Conservation (phyloP, 1,140 invertebrate species). For the Cataglyphis hispanica region DNA sequence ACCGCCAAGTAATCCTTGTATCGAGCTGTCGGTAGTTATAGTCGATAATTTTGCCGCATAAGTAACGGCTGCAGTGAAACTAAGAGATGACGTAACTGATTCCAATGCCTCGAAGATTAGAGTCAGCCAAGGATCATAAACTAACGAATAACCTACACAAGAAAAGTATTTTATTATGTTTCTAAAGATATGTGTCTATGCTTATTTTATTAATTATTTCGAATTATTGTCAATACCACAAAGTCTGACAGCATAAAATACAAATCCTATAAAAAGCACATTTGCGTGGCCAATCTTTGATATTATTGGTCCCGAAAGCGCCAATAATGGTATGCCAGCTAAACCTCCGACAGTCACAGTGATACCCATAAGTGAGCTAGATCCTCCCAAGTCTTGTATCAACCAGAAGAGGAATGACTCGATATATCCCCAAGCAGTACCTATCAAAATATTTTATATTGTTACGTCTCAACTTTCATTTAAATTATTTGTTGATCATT, state of each 20-base stretch:
- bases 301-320: constrained; percentile 93
- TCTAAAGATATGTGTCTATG: neutral
- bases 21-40: constrained; percentile 92
- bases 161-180: neutral
- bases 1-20: constrained; percentile 93
- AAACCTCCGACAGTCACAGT: constrained; percentile 93
- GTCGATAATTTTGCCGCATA: constrained; percentile 93
- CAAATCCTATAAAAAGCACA: constrained; percentile 92
- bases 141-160: constrained; percentile 91
- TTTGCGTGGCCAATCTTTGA: constrained; percentile 93
- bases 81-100: constrained; percentile 93
- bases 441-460: constrained; percentile 81
- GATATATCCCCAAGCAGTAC: constrained; percentile 93
- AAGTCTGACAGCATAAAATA: constrained; percentile 92
- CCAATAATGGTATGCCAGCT: constrained; percentile 92
- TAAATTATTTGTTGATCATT: neutral
- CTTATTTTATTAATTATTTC: constrained; percentile 20
- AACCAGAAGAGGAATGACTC: constrained; percentile 96
- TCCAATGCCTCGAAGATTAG: constrained; percentile 94
- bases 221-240: constrained; percentile 86
- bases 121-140: constrained; percentile 93
- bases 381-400: constrained; percentile 92
- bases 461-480: neutral
- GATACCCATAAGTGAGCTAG: constrained; percentile 93
- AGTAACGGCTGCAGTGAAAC: constrained; percentile 93